A percentile compares a stretch with the other conserved stretches of the same genome.
Conservation (phyloP, 2,888 invertebrate species). For the Ditylenchus weischeri region DNA sequence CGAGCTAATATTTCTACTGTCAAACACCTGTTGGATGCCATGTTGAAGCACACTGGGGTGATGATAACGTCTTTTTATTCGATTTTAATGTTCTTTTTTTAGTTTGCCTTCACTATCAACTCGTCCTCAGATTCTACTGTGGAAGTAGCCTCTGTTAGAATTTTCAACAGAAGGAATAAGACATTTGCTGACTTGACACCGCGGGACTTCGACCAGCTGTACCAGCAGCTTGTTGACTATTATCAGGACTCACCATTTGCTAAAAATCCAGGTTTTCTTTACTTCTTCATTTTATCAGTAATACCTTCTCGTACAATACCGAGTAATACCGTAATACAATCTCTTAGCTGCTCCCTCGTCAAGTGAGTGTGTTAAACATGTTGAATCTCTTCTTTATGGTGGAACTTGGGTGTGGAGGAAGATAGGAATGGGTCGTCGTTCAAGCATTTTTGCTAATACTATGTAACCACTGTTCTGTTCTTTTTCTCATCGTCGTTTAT, state of each 20-base stretch:
- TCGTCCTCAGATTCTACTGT: background rate
- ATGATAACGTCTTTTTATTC: background rate
- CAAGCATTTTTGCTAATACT: background rate
- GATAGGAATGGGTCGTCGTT: background rate
- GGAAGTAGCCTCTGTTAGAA: background rate
- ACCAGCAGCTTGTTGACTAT: background rate
- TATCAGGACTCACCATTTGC: conserved; percentile 1
- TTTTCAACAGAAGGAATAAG: conserved; percentile 6
- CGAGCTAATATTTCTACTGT: background rate
- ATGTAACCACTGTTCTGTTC: background rate
- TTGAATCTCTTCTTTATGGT: background rate
- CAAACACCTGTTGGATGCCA: background rate
- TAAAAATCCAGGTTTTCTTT: background rate
- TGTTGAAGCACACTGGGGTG: background rate
- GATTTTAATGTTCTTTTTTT: background rate
- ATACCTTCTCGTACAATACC: too few relatives aligned
- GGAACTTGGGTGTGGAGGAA: conserved; percentile 5
- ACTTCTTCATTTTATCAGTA: too few relatives aligned
- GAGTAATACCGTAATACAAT: too few relatives aligned
- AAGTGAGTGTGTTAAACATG: background rate
- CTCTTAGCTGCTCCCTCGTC: background rate
- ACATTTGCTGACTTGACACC: conserved; percentile 10
- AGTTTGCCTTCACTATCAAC: background rate
- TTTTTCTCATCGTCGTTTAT: background rate
- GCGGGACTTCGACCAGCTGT: conserved; percentile 5